A percentile compares a stretch with the other conserved stretches of the same genome.
These are phyloP conservation scores for Perca schrenkii DNA, from an alignment of 2,113 vertebrate species.

Conservation along the genomic window DNA sequence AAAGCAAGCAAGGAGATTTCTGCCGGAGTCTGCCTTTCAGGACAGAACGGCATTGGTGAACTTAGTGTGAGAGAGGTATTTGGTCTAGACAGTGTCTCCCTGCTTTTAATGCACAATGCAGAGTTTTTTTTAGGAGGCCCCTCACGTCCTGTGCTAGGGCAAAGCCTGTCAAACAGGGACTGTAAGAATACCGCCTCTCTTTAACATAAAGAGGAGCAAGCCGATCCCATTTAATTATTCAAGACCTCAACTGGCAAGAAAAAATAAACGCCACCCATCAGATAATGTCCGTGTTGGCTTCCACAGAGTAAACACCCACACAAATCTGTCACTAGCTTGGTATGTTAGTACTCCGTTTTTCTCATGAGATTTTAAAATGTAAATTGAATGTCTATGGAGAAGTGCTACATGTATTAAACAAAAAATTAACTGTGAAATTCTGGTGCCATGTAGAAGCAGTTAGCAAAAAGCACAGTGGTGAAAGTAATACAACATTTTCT, in stretches of 20 bases:
- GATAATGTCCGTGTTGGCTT: slow-evolving; percentile 71
- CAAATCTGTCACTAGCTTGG: slow-evolving; percentile 67
- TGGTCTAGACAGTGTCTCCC: slow-evolving; percentile 57
- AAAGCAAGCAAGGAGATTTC: slow-evolving; percentile 70
- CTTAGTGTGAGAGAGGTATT: slow-evolving; percentile 63
- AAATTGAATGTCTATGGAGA: slow-evolving; percentile 35
- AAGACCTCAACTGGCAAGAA: slow-evolving; percentile 57
- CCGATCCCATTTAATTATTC: slow-evolving; percentile 77
- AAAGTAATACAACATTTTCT: slow-evolving; percentile 5
- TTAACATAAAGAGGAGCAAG: slow-evolving; percentile 66
- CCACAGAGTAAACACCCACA: slow-evolving; percentile 72
- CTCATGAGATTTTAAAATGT: slow-evolving; percentile 45
- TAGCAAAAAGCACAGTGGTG: slow-evolving; percentile 4
- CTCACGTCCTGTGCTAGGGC: slow-evolving; percentile 68
- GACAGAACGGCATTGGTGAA: slow-evolving; percentile 53
- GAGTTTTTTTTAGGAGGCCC: slow-evolving; percentile 60
- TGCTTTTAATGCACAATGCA: slow-evolving; percentile 56
- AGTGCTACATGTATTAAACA: not conserved
- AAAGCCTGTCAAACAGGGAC: slow-evolving; percentile 66
- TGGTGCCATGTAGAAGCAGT: not conserved
- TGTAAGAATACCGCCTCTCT: slow-evolving; percentile 66
- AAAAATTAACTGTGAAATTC: slow-evolving; percentile 9
- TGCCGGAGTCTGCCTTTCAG: slow-evolving; percentile 54
- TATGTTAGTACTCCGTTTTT: slow-evolving; percentile 23
- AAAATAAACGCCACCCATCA: slow-evolving; percentile 65